These are phyloP conservation scores for Drosophila busckii DNA, from an alignment of 1,140 invertebrate genomes.

Conservation along the genomic window DNA sequence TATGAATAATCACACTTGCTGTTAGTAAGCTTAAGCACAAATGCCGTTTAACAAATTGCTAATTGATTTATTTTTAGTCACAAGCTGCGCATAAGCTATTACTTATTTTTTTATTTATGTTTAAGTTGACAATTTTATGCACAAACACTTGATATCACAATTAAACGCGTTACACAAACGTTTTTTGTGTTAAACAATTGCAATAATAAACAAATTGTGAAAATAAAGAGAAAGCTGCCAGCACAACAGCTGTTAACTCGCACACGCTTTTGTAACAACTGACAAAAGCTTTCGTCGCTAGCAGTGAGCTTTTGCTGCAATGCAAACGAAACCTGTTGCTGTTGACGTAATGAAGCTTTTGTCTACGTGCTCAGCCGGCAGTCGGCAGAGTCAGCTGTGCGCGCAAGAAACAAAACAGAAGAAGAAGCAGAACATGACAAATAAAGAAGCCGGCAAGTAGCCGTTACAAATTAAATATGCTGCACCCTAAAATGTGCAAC, in stretches of 20 bases:
- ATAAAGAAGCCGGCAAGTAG: constrained; percentile 6
- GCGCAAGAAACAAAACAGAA: background rate
- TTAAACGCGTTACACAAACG: constrained; percentile 3
- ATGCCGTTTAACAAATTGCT: constrained; percentile 10
- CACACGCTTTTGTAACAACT: constrained; percentile 20
- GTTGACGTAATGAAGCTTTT: constrained; percentile 24
- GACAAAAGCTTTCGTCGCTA: constrained; percentile 21
- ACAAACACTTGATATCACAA: constrained; percentile 10
- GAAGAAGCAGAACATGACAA: constrained; percentile 2
- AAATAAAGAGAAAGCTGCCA: constrained; percentile 9
- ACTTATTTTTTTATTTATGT: no score
- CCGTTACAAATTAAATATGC: constrained; percentile 2
- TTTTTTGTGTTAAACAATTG: no score
- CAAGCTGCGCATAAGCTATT: no score
- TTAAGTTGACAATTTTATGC: no score
- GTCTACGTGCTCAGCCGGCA: constrained; percentile 24
- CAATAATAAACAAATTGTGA: constrained; percentile 10
- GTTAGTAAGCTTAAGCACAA: background rate
- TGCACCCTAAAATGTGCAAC: constrained; percentile 11
- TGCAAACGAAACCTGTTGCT: no score
- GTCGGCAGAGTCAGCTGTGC: constrained; percentile 11
- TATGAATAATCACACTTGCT: constrained; percentile 11
- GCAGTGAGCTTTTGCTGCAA: constrained; percentile 19
- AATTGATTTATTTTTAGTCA: no score
- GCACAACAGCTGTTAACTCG: constrained; percentile 22